Base-by-base conservation (phyloP, 2,113 vertebrate genomes). In the Sylvia atricapilla region DNA sequence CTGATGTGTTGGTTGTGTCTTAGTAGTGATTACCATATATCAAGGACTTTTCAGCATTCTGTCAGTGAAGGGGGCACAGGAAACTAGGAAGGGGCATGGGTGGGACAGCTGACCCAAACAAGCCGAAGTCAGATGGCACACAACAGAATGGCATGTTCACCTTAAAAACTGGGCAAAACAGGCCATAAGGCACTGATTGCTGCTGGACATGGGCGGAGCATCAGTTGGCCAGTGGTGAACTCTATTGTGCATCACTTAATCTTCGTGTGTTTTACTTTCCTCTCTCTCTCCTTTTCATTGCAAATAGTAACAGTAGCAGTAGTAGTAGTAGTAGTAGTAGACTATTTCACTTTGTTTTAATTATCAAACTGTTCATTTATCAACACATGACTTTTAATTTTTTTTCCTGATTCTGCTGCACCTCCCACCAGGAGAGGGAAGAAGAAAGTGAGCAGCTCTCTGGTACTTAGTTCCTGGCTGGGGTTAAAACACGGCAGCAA, bases 121-220 rank as follows among this genome's bases (percentile, higher is more conserved):
- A 20, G 12, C 7, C 41, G 47, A 23, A 31, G 9, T 11, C 3
- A 13, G 17, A 15, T 47, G 47, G 11, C 24, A 47, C 5, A 25
- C 9, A 9, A 39, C 7, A 37, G 18, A 59, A 50, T 24, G 41
- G 25, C 39, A n/a, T 46, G 11, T 7, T 75, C 28, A 21, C 5
- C 1, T 17, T 25, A 39, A 30, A n/a, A 46, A 39, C 9, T 18
- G 28, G 20, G 9, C 7, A 19, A 8, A 75, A 30, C 4, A 11
- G 15, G 9, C 7, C 7, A 6, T 28, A 21, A 52, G 13, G 10
- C 31, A 13, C 7, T 0, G 0, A 13, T 28, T 0, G 0, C 39
- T 74, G 33, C 12, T 59, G 46, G 52, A 6, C 15, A 17, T 16
- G 15, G 15, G 21, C 0, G 0, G 7, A 28, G 7, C 19, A n/a